Percentiles rank a stretch among this genome's conserved stretches.
phyloP scores from a whole-genome alignment of 2,797 vertebrate genomes.

The Acrocephalus scirpaceus region DNA sequence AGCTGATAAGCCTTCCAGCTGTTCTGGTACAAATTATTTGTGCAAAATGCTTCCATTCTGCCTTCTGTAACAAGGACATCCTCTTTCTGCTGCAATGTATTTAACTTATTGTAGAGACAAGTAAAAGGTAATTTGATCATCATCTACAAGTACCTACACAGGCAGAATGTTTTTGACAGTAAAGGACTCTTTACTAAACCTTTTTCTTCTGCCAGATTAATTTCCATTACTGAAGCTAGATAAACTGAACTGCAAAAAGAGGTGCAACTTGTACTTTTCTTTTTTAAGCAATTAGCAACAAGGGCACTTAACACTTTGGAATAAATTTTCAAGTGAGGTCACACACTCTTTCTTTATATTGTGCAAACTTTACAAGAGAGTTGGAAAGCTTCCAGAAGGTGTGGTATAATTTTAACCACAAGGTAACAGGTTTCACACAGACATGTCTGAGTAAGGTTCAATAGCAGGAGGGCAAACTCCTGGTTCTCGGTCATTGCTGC shows the following conservation, averaged over 20 bases:
- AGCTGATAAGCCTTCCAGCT: constrained; percentile 1
- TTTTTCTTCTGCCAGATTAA: neutral
- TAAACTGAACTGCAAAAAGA: neutral
- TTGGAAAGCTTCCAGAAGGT: neutral
- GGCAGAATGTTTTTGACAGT: neutral
- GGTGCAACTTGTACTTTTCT: neutral
- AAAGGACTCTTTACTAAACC: neutral
- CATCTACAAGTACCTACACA: neutral
- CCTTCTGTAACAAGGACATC: neutral
- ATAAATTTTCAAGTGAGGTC: neutral
- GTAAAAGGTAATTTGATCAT: neutral
- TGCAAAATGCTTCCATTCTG: constrained; percentile 2
- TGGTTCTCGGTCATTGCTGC: neutral
- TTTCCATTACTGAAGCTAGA: neutral
- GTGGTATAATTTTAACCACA: neutral
- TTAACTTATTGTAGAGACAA: neutral
- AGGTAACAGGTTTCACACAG: neutral
- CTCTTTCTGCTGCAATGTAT: neutral
- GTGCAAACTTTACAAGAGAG: neutral
- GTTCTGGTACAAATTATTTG: constrained; percentile 16
- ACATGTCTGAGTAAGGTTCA: neutral
- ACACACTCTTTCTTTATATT: neutral
- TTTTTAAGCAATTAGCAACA: neutral
- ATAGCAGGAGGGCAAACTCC: constrained; percentile 7
- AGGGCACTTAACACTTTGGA: neutral